phyloP scores from a whole-genome alignment of 2,113 vertebrate genomes.

The Chloropsis cyanopogon region DNA sequence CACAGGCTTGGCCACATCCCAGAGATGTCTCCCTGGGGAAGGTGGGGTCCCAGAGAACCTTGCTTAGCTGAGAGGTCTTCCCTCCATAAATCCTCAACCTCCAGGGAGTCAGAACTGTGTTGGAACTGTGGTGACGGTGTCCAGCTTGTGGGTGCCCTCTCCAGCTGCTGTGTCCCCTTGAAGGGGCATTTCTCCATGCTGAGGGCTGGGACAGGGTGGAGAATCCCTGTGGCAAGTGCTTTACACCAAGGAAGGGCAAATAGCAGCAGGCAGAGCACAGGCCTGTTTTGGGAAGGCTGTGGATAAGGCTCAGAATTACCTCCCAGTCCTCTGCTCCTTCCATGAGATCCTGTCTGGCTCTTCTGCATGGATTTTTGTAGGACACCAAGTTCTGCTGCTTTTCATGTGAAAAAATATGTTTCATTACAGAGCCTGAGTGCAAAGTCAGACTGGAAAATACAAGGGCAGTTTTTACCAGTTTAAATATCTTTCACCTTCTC shows the following conservation, averaged over 20 bases:
- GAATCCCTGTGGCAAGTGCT: neutral
- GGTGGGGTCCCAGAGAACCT: neutral
- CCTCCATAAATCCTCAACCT: neutral
- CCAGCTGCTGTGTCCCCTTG: neutral
- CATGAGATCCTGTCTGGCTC: neutral
- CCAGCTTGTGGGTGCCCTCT: neutral
- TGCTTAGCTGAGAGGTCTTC: neutral
- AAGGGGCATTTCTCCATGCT: neutral
- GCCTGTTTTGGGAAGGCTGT: neutral
- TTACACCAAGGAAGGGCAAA: neutral
- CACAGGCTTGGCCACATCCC: rapidly evolving
- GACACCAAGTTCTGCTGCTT: neutral
- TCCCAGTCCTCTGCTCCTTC: neutral
- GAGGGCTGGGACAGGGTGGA: neutral
- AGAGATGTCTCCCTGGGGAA: neutral
- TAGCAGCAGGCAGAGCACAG: neutral
- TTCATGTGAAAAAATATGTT: neutral
- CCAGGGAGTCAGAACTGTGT: neutral
- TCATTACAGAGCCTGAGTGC: neutral
- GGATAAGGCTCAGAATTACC: neutral
- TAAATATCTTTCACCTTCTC: neutral
- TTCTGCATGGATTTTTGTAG: neutral
- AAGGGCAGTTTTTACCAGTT: neutral
- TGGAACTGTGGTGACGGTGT: neutral
- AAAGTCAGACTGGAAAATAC: neutral